A percentile compares a stretch with the other conserved stretches of the same genome.
Evolutionary conservation across 2,888 invertebrate species (phyloP).

Genomic region (Galeopsomyia nigrocyanea): DNA sequence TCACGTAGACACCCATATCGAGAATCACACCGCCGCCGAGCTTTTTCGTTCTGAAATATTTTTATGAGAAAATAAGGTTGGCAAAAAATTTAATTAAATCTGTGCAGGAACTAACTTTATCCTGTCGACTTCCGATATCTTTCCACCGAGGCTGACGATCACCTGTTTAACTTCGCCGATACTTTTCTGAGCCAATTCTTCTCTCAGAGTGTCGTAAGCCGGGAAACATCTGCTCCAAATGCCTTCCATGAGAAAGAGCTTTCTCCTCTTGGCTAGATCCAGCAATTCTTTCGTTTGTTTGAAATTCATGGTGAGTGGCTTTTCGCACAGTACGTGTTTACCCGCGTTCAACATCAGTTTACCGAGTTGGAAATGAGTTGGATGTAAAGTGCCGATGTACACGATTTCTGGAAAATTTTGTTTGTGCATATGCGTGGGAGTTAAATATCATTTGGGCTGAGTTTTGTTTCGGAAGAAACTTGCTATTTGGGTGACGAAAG

Average conservation of each 20-base stretch:
- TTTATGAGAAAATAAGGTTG: background rate
- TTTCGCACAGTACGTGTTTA: conserved; percentile 92
- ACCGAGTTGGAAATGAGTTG: conserved; percentile 79
- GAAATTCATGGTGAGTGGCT: conserved; percentile 86
- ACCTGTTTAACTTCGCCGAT: conserved; percentile 82
- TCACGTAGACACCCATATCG: conserved; percentile 82
- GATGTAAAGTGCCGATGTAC: conserved; percentile 85
- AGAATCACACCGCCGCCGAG: conserved; percentile 83
- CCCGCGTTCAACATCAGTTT: conserved; percentile 83
- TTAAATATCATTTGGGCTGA: background rate
- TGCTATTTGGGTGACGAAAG: too few relatives aligned
- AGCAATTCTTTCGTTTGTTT: conserved; percentile 81
- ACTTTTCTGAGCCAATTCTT: conserved; percentile 75
- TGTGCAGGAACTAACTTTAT: conserved; percentile 70
- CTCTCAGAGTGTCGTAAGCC: conserved; percentile 77
- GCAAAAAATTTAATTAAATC: background rate
- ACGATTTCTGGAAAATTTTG: conserved; percentile 77
- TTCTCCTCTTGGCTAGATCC: conserved; percentile 77
- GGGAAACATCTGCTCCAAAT: conserved; percentile 93
- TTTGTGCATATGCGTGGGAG: too few relatives aligned
- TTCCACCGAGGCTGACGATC: conserved; percentile 78
- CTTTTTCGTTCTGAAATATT: conserved; percentile 75
- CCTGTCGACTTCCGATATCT: conserved; percentile 73
- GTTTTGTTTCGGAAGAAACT: too few relatives aligned
- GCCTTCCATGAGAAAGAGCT: conserved; percentile 88